phyloP scores from a whole-genome alignment of 2,888 invertebrate species.

The Hypena proboscidalis region DNA sequence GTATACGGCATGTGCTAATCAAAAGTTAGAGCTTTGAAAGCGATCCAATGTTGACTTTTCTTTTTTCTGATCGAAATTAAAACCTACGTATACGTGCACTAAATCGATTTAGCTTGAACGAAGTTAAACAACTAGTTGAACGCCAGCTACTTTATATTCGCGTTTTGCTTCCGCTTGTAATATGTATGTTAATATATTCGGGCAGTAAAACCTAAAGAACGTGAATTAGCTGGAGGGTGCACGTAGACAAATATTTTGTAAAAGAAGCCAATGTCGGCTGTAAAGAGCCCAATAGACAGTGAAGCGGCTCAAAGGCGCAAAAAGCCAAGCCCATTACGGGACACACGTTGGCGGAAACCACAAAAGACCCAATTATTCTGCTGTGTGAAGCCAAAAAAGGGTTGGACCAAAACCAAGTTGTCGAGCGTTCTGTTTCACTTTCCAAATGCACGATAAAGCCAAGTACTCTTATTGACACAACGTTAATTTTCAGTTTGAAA shows the following conservation, averaged over 20 bases:
- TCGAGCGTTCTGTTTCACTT: slow-evolving; percentile 62
- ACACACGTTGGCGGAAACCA: slow-evolving; percentile 71
- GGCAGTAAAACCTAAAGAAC: slow-evolving; percentile 29
- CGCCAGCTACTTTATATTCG: slow-evolving; percentile 20
- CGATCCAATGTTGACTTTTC: slow-evolving; percentile 8
- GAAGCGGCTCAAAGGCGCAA: slow-evolving; percentile 65
- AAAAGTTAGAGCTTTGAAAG: slow-evolving; percentile 5
- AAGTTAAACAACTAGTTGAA: slow-evolving; percentile 23
- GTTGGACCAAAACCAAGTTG: slow-evolving; percentile 66
- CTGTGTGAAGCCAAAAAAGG: slow-evolving; percentile 74
- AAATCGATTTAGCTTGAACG: slow-evolving; percentile 25
- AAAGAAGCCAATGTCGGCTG: slow-evolving; percentile 48
- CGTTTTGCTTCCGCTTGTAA: slow-evolving; percentile 15
- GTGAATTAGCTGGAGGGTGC: slow-evolving; percentile 12
- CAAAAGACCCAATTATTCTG: slow-evolving; percentile 78
- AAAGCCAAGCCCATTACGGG: slow-evolving; percentile 69
- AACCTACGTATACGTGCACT: slow-evolving; percentile 9
- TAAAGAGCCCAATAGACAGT: slow-evolving; percentile 60
- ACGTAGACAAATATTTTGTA: slow-evolving; percentile 51
- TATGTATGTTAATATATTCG: slow-evolving; percentile 24
- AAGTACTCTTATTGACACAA: slow-evolving; percentile 24
- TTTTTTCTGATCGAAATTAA: slow-evolving; percentile 15
- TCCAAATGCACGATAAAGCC: slow-evolving; percentile 44
- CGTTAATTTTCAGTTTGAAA: background rate
- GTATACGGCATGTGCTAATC: too few relatives aligned